A percentile compares a stretch with the other conserved stretches of the same genome.
These are phyloP conservation scores for Dromaius novaehollandiae DNA, from an alignment of 2,113 vertebrate genomes.

Conservation along the genomic window DNA sequence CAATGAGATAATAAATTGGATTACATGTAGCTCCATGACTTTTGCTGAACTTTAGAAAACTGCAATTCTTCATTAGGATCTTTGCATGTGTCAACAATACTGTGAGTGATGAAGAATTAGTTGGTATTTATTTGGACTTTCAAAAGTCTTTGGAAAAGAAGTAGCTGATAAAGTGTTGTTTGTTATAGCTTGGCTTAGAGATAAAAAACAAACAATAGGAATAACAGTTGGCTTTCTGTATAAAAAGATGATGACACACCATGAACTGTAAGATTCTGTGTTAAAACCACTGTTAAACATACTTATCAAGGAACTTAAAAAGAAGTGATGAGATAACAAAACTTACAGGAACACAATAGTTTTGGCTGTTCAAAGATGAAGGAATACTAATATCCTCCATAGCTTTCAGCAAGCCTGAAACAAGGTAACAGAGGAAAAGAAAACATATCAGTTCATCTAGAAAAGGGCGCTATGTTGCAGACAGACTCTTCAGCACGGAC, in stretches of 20 bases:
- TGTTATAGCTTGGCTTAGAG: not conserved
- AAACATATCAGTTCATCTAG: not conserved
- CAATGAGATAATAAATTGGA: constrained; percentile 33
- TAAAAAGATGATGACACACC: not conserved
- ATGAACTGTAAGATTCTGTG: not conserved
- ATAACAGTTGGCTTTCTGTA: not conserved
- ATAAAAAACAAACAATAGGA: not conserved
- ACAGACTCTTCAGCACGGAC: not conserved
- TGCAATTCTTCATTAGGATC: not conserved
- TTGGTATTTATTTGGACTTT: not conserved
- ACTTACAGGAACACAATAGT: not conserved
- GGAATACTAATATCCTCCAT: not conserved
- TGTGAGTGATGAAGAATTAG: not conserved
- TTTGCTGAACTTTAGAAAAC: constrained; percentile 15
- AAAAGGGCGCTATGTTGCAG: not conserved
- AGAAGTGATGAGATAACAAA: not conserved
- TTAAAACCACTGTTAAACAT: not conserved
- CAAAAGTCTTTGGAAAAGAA: not conserved
- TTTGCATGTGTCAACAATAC: not conserved
- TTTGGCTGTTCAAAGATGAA: not conserved
- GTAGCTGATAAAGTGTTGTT: not conserved
- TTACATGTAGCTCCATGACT: constrained; percentile 6
- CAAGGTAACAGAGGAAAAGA: not conserved
- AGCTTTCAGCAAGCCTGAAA: not conserved
- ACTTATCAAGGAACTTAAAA: not conserved